Evolutionary conservation across 2,888 invertebrate species (phyloP).

Genomic region (Drosophila robusta): DNA sequence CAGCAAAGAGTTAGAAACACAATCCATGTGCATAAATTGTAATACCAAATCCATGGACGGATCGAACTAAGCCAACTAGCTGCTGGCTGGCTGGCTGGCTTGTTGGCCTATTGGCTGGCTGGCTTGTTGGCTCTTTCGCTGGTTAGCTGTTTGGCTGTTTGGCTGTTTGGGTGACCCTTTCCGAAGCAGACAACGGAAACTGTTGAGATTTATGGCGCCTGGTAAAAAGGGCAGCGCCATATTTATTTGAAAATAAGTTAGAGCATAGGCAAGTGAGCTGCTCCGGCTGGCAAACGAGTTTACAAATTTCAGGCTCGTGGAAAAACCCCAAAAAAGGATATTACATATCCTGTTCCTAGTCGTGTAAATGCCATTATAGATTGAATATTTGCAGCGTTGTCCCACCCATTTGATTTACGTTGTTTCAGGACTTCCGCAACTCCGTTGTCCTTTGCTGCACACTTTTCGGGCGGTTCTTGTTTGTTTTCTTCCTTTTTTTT

Average conservation of each 20-base stretch:
- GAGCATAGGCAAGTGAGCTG: conserved; percentile 50
- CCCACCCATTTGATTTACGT: conserved; percentile 69
- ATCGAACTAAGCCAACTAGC: conserved; percentile 42
- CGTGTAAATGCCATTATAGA: conserved; percentile 79
- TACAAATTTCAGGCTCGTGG: conserved; percentile 47
- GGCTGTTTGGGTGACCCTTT: conserved; percentile 16
- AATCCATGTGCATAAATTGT: conserved; percentile 66
- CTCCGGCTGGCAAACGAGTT: conserved; percentile 26
- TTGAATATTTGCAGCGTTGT: conserved; percentile 71
- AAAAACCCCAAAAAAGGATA: conserved; percentile 66
- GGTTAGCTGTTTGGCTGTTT: background rate
- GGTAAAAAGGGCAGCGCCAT: conserved; percentile 56
- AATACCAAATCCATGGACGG: conserved; percentile 58
- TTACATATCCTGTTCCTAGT: conserved; percentile 81
- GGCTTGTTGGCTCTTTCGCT: background rate
- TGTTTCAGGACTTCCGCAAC: conserved; percentile 57
- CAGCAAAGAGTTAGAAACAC: conserved; percentile 44
- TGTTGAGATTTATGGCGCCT: conserved; percentile 74
- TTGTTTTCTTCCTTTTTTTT: conserved; percentile 9
- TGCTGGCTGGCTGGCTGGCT: conserved; percentile 1
- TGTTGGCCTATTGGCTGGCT: too few relatives aligned
- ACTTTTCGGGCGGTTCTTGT: conserved; percentile 8
- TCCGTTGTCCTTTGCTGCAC: conserved; percentile 36
- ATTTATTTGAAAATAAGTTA: conserved; percentile 73
- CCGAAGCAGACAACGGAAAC: conserved; percentile 65